Evolutionary conservation across 1,140 invertebrate species (phyloP).

Genomic region (Calosoma granatense): DNA sequence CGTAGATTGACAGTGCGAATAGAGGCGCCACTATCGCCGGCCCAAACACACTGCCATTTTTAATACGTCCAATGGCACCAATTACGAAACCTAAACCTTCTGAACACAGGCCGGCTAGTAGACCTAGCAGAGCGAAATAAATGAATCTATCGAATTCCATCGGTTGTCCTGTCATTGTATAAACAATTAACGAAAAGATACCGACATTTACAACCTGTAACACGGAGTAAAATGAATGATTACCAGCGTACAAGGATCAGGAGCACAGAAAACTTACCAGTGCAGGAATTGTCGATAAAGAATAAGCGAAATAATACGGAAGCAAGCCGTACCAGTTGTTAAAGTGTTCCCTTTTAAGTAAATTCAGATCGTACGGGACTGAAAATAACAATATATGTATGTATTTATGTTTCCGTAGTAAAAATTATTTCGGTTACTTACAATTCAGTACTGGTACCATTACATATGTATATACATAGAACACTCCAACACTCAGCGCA

Average conservation of each 20-base stretch:
- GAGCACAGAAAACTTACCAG: too few species aligned
- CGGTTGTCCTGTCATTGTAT: constrained; percentile 34
- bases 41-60: constrained; percentile 22
- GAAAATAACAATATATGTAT: constrained; percentile 22
- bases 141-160: constrained; percentile 19
- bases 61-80: neutral
- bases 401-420: neutral
- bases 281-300: constrained; percentile 42
- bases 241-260: constrained; percentile 29
- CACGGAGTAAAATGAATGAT: too few species aligned
- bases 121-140: neutral
- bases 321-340: constrained; percentile 72
- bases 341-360: constrained; percentile 60
- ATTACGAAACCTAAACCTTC: neutral
- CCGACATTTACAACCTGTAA: constrained; percentile 28
- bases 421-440: constrained; percentile 37
- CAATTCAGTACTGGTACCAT: constrained; percentile 48
- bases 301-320: constrained; percentile 60
- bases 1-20: constrained; percentile 33
- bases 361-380: constrained; percentile 60
- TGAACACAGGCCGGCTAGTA: neutral
- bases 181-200: constrained; percentile 32
- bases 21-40: constrained; percentile 32
- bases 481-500: constrained; percentile 43
- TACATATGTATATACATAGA: constrained; percentile 51